phyloP scores from a whole-genome alignment of 2,113 vertebrate genomes.

The Hippocampus barbouri region DNA sequence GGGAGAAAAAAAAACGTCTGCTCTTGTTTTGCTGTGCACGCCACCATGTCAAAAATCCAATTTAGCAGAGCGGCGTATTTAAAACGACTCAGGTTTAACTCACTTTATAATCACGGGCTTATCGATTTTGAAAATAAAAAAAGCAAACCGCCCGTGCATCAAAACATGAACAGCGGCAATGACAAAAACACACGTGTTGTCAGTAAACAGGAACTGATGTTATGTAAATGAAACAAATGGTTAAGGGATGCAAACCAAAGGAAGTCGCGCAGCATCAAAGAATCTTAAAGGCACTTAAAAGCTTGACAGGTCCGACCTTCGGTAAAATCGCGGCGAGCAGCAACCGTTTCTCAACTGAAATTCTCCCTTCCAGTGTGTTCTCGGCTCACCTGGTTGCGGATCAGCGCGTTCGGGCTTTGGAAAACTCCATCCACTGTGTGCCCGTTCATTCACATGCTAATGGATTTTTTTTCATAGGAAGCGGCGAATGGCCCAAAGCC shows the following conservation, averaged over 20 bases:
- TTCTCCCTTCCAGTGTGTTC: slow-evolving; percentile 38
- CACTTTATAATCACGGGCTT: neutral
- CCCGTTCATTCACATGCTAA: slow-evolving; percentile 69
- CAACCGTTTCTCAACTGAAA: neutral
- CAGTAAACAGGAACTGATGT: no score
- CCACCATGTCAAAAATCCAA: slow-evolving; percentile 4
- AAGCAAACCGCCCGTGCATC: neutral
- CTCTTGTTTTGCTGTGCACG: neutral
- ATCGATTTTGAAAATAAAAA: slow-evolving; percentile 2
- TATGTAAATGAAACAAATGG: neutral
- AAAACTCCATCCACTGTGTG: slow-evolving; percentile 49
- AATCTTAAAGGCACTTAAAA: neutral
- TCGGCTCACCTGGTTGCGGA: slow-evolving; percentile 61
- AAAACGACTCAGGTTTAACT: neutral
- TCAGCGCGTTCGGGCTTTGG: slow-evolving; percentile 57
- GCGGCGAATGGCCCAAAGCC: slow-evolving; percentile 59
- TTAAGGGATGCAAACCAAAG: neutral
- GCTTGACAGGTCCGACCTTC: neutral
- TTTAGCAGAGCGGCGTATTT: slow-evolving; percentile 3
- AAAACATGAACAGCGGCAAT: neutral
- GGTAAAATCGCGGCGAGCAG: neutral
- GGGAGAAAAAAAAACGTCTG: neutral
- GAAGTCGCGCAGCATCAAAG: neutral
- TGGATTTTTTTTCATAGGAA: slow-evolving; percentile 59
- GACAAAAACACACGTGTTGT: no score